Conservation (phyloP, 2,888 invertebrate species). For the Carabus problematicus region DNA sequence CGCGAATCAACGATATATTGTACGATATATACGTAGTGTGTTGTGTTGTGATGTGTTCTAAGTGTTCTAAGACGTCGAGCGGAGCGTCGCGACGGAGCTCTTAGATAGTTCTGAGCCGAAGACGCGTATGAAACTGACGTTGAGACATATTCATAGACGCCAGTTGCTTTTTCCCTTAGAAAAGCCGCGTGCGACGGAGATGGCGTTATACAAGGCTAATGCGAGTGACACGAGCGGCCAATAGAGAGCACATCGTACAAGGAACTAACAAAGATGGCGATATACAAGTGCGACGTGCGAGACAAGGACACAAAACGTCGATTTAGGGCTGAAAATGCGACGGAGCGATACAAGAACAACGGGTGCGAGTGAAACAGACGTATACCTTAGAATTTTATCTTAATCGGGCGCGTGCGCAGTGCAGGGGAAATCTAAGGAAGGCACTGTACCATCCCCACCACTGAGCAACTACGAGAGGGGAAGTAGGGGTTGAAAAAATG, state of each 20-base stretch:
- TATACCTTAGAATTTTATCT: conserved; percentile 59
- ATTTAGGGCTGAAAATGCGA: conserved; percentile 9
- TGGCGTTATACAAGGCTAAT: conserved; percentile 54
- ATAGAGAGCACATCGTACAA: conserved; percentile 33
- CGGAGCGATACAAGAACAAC: not conserved
- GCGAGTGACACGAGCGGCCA: conserved; percentile 51
- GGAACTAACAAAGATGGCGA: conserved; percentile 25
- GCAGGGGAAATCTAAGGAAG: conserved; percentile 56
- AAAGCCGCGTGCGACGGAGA: too few species aligned
- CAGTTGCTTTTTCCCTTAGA: conserved; percentile 56
- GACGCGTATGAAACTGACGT: conserved; percentile 49
- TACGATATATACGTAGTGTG: too few species aligned
- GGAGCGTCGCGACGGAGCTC: conserved; percentile 23
- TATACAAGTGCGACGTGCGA: conserved; percentile 39
- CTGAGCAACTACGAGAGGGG: conserved; percentile 7
- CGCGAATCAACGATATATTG: too few species aligned
- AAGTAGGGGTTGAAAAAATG: conserved; percentile 17
- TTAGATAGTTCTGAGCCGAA: conserved; percentile 28
- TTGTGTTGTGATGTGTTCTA: too few species aligned
- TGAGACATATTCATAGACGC: conserved; percentile 49
- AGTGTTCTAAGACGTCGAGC: too few species aligned
- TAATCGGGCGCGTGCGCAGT: conserved; percentile 55
- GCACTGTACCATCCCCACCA: conserved; percentile 54
- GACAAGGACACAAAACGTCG: conserved; percentile 46
- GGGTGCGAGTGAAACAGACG: conserved; percentile 51